Evolutionary conservation across 2,113 vertebrate genomes (phyloP), one percentile per base, ranked within the genome.

Genomic region (Hemiprocne comata): DNA sequence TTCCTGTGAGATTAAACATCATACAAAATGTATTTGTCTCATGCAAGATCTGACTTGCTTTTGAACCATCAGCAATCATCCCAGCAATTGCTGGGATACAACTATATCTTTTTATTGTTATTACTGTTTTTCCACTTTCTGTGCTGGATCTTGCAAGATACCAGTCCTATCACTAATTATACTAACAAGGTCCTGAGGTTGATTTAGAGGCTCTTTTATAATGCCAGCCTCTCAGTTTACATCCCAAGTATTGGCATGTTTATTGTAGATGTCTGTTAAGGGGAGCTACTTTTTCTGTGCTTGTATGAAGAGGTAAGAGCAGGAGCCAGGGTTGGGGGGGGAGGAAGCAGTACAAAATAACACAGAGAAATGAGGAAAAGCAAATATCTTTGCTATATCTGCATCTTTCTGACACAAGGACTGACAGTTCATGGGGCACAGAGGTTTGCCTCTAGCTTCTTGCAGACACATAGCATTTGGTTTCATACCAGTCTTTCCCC

Each of bases 181-280:
- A 78, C 87, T 95, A 94, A 95, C 75, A 60, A 95, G 89, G 85
- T 97, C 87, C 94, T 81, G 92, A 87, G 72, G 69, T 89, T 96
- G 95, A 94, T 96, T 95, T 84, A 97, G 87, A 94, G 85, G 80
- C 82, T 94, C 76, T 93, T 83, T 90, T 94, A 80, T 40, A 85
- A 76, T 75, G 85, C 74, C 88, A 89, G 88, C 53, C 90, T 91
- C 93, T 93, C 71, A 28, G 91, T 95, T 94, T 94, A 88, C 65
- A 11, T 95, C 96, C 97, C 89, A 88, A 95, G 91, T 85, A 94
- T 86, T 26, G 4, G 94, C 88, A 87, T 93, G 93, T 96, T 97
- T 97, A 85, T 90, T 92, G 85, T 89, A 80, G 66, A 67, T 91
- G 91, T 93, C 93, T 96, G 77, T 72, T 73, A 93, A 72, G 69